These are phyloP conservation scores for Exephanes ischioxanthus DNA, from an alignment of 2,888 invertebrate genomes.

Conservation along the genomic window DNA sequence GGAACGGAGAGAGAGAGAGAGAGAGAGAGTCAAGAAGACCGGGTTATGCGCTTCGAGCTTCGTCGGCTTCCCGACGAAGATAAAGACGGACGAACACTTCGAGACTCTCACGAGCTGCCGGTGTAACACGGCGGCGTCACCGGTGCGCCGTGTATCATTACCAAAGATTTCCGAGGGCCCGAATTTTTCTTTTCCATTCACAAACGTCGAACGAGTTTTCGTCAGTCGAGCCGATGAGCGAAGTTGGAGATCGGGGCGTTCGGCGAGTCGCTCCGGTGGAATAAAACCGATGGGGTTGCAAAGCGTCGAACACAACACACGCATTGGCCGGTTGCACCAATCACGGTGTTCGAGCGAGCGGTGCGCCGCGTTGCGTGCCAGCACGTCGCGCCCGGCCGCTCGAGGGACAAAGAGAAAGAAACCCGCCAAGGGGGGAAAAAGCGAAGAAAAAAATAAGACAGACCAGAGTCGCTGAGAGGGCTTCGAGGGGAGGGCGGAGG, in stretches of 20 bases:
- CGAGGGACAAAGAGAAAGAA: slow-evolving; percentile 72
- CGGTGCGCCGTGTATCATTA: slow-evolving; percentile 16
- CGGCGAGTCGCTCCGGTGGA: slow-evolving; percentile 63
- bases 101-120: neutral
- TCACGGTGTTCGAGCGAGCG: slow-evolving; percentile 76
- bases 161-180: neutral
- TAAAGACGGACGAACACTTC: slow-evolving; percentile 7
- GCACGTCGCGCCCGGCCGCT: slow-evolving; percentile 79
- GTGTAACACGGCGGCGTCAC: neutral
- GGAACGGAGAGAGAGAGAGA: neutral
- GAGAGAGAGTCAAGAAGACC: slow-evolving; percentile 70
- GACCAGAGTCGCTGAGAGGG: slow-evolving; percentile 49
- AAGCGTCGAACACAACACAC: slow-evolving; percentile 59
- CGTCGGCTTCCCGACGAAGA: slow-evolving; percentile 17
- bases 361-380: slow-evolving; percentile 78
- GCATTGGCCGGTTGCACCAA: slow-evolving; percentile 74
- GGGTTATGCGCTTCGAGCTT: slow-evolving; percentile 59
- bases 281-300: slow-evolving; percentile 65
- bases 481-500: slow-evolving; percentile 7
- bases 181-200: slow-evolving; percentile 4
- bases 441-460: slow-evolving; percentile 48
- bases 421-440: slow-evolving; percentile 48
- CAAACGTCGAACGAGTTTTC: slow-evolving; percentile 29
- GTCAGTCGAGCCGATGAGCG: slow-evolving; percentile 28
- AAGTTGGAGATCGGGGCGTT: slow-evolving; percentile 57